phyloP scores from a whole-genome alignment of 2,113 vertebrate genomes.

The Blennius ocellaris region DNA sequence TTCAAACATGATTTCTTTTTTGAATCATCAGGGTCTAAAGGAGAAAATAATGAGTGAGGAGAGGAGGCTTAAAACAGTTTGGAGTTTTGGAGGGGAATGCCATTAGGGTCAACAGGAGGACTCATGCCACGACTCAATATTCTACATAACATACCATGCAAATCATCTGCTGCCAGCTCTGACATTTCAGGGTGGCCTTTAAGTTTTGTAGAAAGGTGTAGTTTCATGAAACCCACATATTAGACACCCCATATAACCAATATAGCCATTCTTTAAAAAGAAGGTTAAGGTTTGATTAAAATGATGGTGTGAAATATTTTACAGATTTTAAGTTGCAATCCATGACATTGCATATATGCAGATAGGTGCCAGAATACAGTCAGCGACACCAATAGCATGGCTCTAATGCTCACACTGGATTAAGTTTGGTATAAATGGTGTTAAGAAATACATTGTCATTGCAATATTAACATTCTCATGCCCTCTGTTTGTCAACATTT shows the following conservation, averaged over 20 bases:
- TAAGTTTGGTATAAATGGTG: not conserved
- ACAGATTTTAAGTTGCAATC: not conserved
- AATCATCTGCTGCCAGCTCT: constrained; percentile 3
- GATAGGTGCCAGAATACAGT: not conserved
- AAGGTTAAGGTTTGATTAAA: constrained; percentile 1
- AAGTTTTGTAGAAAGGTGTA: not conserved
- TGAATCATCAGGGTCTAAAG: not conserved
- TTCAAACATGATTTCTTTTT: constrained; percentile 21
- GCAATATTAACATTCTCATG: too few species aligned
- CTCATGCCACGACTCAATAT: not conserved
- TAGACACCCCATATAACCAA: too few species aligned
- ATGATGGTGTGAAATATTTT: not conserved
- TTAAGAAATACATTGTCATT: too few species aligned
- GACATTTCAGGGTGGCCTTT: constrained; percentile 5
- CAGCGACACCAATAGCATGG: not conserved
- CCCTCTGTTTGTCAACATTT: too few species aligned
- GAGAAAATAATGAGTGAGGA: constrained; percentile 19
- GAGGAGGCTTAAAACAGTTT: constrained; percentile 47
- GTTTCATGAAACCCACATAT: not conserved
- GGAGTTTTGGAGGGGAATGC: constrained; percentile 2
- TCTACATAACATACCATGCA: not conserved
- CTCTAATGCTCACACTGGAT: not conserved
- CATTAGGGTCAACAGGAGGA: constrained; percentile 9
- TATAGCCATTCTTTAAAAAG: too few species aligned
- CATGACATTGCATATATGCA: not conserved